A percentile compares a stretch with the other conserved stretches of the same genome.
phyloP scores from a whole-genome alignment of 2,797 vertebrate genomes.

The Tarsius wallacei region DNA sequence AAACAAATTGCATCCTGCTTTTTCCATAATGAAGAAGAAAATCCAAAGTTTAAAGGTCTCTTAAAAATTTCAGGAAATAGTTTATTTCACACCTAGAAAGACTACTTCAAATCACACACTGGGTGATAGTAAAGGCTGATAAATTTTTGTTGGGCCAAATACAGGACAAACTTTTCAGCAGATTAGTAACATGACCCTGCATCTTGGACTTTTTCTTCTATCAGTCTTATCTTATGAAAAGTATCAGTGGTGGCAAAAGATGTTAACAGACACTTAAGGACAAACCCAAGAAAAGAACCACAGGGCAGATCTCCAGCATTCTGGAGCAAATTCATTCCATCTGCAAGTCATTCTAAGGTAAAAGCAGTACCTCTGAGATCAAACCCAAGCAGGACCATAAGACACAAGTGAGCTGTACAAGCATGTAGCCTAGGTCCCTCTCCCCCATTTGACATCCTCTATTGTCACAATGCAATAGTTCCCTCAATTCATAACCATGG shows the following conservation, averaged over 20 bases:
- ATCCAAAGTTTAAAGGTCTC: not conserved
- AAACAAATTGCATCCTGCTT: not conserved
- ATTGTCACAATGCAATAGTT: not conserved
- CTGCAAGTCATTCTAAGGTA: not conserved
- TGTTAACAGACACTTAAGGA: not conserved
- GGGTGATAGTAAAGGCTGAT: not conserved
- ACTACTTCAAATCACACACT: not conserved
- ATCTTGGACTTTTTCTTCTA: not conserved
- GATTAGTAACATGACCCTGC: not conserved
- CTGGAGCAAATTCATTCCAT: not conserved
- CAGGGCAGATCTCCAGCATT: not conserved
- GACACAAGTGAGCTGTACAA: not conserved
- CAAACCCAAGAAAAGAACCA: not conserved
- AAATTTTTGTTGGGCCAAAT: not conserved
- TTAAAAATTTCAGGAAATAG: not conserved
- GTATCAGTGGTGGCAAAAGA: not conserved
- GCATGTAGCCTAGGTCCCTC: not conserved
- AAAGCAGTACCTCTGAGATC: not conserved
- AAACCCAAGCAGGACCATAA: not conserved
- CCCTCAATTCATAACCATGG: not conserved
- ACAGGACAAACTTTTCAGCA: not conserved
- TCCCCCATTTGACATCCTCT: not conserved
- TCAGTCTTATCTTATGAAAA: not conserved
- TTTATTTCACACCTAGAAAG: not conserved
- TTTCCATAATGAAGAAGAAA: not conserved